Conservation (phyloP, 2,888 invertebrate genomes). For the Idaea straminata region DNA sequence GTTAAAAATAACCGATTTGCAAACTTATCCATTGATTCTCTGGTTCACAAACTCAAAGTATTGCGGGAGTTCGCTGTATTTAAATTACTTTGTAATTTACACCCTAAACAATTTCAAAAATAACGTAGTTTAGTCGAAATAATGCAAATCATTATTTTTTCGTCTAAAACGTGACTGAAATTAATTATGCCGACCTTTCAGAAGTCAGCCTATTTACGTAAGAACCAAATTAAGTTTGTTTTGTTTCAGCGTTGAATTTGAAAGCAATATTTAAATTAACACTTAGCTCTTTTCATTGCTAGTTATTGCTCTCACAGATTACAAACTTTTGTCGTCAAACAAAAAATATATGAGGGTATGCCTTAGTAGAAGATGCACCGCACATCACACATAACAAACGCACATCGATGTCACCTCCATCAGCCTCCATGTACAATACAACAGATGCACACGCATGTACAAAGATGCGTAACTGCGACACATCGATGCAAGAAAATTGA, state of each 20-base stretch:
- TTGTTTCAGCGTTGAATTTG: neutral
- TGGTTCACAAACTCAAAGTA: too few species aligned
- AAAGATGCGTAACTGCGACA: too few species aligned
- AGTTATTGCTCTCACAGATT: neutral
- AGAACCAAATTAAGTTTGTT: conserved; percentile 24
- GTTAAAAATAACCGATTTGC: too few species aligned
- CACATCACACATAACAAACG: neutral
- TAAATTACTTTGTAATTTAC: neutral
- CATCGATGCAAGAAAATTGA: too few species aligned
- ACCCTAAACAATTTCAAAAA: neutral
- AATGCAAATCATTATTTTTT: conserved; percentile 25
- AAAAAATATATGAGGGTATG: neutral
- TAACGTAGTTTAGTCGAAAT: conserved; percentile 14
- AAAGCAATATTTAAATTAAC: conserved; percentile 1
- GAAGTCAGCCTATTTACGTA: conserved; percentile 18
- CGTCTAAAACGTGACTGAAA: conserved; percentile 33
- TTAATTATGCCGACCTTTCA: conserved; percentile 32
- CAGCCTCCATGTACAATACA: too few species aligned
- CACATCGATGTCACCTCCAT: too few species aligned
- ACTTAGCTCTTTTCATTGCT: neutral
- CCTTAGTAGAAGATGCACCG: neutral
- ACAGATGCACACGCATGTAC: too few species aligned
- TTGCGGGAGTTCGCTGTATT: too few species aligned
- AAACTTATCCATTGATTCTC: too few species aligned
- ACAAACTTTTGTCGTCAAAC: neutral